Base-by-base conservation (phyloP, 2,888 invertebrate species). In the Mythimna pallens region DNA sequence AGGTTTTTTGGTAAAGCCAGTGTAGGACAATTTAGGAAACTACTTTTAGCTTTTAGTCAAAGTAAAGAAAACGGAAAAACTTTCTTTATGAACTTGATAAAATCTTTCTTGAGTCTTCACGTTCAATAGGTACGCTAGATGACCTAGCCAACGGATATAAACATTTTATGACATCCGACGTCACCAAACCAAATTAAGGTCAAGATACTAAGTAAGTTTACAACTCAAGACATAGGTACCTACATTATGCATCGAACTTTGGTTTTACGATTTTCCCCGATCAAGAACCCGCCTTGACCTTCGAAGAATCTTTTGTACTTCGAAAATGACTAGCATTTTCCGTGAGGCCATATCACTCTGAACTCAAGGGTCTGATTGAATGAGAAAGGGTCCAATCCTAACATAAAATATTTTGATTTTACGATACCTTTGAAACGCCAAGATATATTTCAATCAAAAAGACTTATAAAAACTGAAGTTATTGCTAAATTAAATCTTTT, bases 341-440 rank as follows among this genome's bases (percentile, higher is more conserved):
- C 14, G 40, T n/a, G n/a, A 63, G 22, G 36, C 55, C 67, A 61
- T 81, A 73, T 66, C 63, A 62, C 61, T 70, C 58, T n/a, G 68
- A 66, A 77, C 70, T 71, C 50, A 66, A 66, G n/a, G 73, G 73
- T 68, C 70, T 77, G 78, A 84, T 82, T 81, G 66, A 34, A 70
- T 71, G 61, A 14, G 64, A 71, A 81, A 84, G 65, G 84, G 78
- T 73, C 66, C 47, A 68, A 50, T 20, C 20, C 57, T 61, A 47
- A 50, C 34, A 73, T 71, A 62, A 69, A 81, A 72, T 62, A 67
- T 73, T 84, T 61, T 65, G 59, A 58, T 69, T 82, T 81, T 58
- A 70, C 67, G 70, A 75, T 62, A 36, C 61, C 63, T 69, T 70
- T 69, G 58, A 64, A 71, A 61, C 17, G 25, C 2, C 25, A 47